Percentiles rank a stretch among this genome's conserved stretches.
These are phyloP conservation scores for Tortricodes alternella DNA, from an alignment of 2,888 invertebrate genomes.

Conservation along the genomic window DNA sequence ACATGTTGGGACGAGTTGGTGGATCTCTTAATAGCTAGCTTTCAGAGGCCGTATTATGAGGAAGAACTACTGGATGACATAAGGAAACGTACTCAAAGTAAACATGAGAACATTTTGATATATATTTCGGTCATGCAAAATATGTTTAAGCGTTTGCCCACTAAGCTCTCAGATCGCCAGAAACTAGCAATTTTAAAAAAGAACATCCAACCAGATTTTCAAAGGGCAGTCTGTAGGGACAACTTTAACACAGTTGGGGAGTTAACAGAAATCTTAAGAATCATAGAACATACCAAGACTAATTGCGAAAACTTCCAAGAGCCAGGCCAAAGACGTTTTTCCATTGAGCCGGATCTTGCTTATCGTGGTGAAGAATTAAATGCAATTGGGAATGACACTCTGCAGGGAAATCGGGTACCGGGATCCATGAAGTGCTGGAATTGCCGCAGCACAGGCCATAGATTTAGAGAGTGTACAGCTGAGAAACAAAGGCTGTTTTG, in stretches of 20 bases:
- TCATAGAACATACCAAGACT: conserved; percentile 23
- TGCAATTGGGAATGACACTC: background rate
- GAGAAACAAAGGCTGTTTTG: conserved; percentile 26
- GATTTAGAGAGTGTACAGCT: conserved; percentile 19
- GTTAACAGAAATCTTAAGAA: background rate
- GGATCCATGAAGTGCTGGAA: conserved; percentile 24
- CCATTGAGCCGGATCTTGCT: conserved; percentile 21
- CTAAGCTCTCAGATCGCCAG: background rate
- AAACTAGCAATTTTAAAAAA: conserved; percentile 13
- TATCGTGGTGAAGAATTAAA: background rate
- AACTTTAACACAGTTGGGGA: background rate
- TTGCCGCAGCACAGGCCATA: conserved; percentile 24
- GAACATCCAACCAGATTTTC: conserved; percentile 29
- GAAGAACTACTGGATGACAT: conserved; percentile 17
- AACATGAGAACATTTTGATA: conserved; percentile 1
- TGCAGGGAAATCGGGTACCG: too few species aligned
- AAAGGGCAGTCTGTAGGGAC: conserved; percentile 20
- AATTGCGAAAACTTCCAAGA: conserved; percentile 32
- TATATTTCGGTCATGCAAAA: conserved; percentile 14
- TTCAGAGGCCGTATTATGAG: conserved; percentile 10
- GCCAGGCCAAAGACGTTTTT: conserved; percentile 3
- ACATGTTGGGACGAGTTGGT: background rate
- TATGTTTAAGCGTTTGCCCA: conserved; percentile 11
- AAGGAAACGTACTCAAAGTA: background rate
- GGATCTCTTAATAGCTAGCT: background rate